Conservation (phyloP, 92 coral and sea anemone genomes). For the Scolanthus callimorphus region DNA sequence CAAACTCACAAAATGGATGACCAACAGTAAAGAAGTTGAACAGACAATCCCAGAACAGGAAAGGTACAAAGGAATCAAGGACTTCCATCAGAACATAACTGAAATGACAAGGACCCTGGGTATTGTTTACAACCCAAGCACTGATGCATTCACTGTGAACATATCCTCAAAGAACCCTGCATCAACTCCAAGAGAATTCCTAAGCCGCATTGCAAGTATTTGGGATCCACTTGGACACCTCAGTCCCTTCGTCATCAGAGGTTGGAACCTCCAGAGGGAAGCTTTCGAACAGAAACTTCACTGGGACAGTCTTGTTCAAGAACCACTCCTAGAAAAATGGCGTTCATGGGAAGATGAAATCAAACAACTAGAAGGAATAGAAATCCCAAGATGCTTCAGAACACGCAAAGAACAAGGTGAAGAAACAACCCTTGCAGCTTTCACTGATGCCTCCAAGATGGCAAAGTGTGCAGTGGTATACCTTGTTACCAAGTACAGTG, state of each 20-base stretch:
- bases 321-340: slow-evolving; percentile 39
- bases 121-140: background rate
- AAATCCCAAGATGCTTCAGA: slow-evolving; percentile 6
- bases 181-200: no score
- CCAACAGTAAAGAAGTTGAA: no score
- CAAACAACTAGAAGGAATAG: background rate
- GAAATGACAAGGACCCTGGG: background rate
- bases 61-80: background rate
- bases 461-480: slow-evolving; percentile 3
- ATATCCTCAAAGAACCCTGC: slow-evolving; percentile 15
- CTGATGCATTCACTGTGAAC: no score
- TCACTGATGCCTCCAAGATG: slow-evolving; percentile 6
- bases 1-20: background rate
- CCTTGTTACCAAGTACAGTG: background rate
- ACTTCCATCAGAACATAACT: no score
- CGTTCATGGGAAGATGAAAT: slow-evolving; percentile 30
- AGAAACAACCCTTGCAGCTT: background rate
- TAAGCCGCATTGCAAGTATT: no score
- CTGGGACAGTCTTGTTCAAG: slow-evolving; percentile 35
- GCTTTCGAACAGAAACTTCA: slow-evolving; percentile 39
- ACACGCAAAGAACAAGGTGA: background rate
- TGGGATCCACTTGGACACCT: no score
- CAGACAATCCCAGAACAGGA: no score
- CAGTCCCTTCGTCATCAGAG: no score
- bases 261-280: slow-evolving; percentile 33